phyloP scores from a whole-genome alignment of 2,113 vertebrate genomes.

The Fukomys damarensis region DNA sequence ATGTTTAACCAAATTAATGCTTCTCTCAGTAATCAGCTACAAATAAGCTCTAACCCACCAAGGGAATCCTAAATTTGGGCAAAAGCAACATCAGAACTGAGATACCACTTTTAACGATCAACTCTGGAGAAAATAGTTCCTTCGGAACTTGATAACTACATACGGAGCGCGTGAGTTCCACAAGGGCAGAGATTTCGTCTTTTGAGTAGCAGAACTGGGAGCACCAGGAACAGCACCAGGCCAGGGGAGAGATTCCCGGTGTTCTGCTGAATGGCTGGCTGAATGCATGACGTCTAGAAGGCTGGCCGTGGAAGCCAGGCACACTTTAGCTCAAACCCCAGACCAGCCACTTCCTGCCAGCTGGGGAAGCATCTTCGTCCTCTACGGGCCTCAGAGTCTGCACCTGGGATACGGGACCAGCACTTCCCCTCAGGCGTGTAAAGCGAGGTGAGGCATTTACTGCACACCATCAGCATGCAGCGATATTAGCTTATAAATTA shows the following conservation, averaged over 20 bases:
- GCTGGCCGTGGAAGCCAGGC: background rate
- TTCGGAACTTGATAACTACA: background rate
- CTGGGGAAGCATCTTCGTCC: background rate
- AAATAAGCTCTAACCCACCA: background rate
- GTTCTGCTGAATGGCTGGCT: background rate
- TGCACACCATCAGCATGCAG: background rate
- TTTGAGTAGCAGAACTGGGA: background rate
- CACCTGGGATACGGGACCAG: background rate
- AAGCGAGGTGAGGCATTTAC: background rate
- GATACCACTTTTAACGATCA: background rate
- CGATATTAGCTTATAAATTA: background rate
- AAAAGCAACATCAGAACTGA: background rate
- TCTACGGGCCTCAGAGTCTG: background rate
- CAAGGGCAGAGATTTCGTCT: background rate
- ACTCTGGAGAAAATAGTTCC: background rate
- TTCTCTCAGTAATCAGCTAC: background rate
- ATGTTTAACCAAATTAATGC: background rate
- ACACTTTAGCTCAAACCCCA: background rate
- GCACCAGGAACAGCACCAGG: background rate
- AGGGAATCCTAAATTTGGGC: background rate
- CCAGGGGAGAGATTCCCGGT: rapidly evolving
- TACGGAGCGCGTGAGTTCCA: background rate
- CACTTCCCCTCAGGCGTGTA: background rate
- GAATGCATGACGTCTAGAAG: background rate
- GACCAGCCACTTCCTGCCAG: background rate